These are phyloP conservation scores for Vicugna pacos DNA, from an alignment of 2,113 vertebrate species.

Conservation along the genomic window DNA sequence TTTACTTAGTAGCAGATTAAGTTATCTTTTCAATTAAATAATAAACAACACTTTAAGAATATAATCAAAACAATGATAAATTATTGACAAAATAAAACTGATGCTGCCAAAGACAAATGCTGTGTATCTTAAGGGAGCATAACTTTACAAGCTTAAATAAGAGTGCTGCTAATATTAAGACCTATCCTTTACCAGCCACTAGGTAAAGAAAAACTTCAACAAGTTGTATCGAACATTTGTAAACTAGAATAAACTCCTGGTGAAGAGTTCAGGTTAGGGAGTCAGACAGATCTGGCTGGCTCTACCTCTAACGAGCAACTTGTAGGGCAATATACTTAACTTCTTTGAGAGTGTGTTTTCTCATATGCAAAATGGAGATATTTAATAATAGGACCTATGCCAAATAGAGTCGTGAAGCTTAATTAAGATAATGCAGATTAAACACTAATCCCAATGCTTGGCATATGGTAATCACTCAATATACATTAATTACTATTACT, in stretches of 20 bases:
- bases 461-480: neutral
- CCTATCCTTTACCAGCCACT: neutral
- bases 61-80: constrained; percentile 23
- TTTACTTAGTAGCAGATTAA: neutral
- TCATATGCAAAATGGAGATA: neutral
- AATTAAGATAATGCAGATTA: neutral
- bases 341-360: neutral
- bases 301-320: neutral
- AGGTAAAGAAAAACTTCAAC: neutral
- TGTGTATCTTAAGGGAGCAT: neutral
- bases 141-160: neutral
- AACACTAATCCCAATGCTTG: neutral
- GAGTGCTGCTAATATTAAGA: neutral
- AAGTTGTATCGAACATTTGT: neutral
- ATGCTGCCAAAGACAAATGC: neutral
- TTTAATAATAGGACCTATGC: neutral
- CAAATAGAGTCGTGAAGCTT: neutral
- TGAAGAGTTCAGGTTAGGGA: neutral
- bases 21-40: neutral
- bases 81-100: neutral
- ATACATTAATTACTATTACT: neutral
- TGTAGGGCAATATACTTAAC: neutral
- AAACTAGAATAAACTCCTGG: neutral
- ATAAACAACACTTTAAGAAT: constrained; percentile 33
- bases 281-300: neutral